Evolutionary conservation across 2,888 invertebrate genomes (phyloP).

Genomic region (Epinotia demarniana): DNA sequence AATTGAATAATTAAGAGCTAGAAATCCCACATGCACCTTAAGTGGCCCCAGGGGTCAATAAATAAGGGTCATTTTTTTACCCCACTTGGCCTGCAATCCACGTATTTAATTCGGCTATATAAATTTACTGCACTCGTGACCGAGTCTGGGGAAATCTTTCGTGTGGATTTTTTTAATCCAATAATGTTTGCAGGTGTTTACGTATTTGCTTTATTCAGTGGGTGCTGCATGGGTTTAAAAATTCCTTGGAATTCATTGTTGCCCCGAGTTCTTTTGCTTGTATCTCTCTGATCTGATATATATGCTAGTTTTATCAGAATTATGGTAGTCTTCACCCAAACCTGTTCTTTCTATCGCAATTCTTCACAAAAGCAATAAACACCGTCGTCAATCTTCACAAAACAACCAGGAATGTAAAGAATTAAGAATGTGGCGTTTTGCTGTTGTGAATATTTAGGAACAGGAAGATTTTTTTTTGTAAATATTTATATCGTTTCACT

Average conservation of each 20-base stretch:
- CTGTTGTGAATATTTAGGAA: no score
- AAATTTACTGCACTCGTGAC: conserved; percentile 63
- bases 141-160: conserved; percentile 43
- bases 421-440: no score
- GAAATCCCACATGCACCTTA: conserved; percentile 34
- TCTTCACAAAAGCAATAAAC: no score
- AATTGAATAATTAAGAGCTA: conserved; percentile 36
- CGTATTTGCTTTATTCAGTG: not conserved
- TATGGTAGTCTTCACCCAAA: no score
- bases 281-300: no score
- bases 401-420: no score
- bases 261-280: not conserved
- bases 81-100: conserved; percentile 75
- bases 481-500: no score
- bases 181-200: conserved; percentile 26
- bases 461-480: no score
- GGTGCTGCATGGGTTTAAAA: not conserved
- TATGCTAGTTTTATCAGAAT: no score
- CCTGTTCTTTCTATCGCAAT: no score
- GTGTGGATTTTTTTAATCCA: conserved; percentile 41
- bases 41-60: conserved; percentile 59
- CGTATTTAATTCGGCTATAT: conserved; percentile 80
- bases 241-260: not conserved
- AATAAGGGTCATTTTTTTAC: conserved; percentile 62
- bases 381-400: no score